Evolutionary conservation across 2,888 invertebrate genomes (phyloP), one percentile per base, ranked within the genome.

Genomic region (Nomada fabriciana): DNA sequence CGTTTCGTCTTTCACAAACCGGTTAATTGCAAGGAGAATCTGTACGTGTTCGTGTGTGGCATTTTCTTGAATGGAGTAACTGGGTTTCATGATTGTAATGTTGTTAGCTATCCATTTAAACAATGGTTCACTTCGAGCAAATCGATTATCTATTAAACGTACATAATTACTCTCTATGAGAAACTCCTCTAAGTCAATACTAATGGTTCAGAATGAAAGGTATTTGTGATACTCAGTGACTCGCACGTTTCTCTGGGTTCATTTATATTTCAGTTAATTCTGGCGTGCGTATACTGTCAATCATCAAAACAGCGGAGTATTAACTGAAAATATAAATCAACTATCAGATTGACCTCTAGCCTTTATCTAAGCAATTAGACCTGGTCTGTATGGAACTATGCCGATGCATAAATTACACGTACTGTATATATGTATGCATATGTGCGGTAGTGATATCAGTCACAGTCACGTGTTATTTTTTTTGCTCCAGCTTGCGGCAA

Each of bases 221-320:
- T 78, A 78, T 78, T 87, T 87, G 78, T 87, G 85, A 86, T 82
- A 84, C 87, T 87, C 85, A 80, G 84, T 86, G 73, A 86, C 76
- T 84, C 85, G 47, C 67, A 74, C 71, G 64, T 82, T 82, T 67
- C 64, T 76, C 60, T 55, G 82, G 20, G 59, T 72, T 82, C 20
- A 65, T 82, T 83, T 83, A 81, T 82, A 81, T 75, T 71, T 67
- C 82, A 71, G 81, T 75, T 75, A 75, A 81, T 25, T 36, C 18
- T 23, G 52, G 25, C 20, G 11, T 65, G 25, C 47, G 25, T 61
- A 53, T 43, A 23, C 53, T 43, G 53, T 57, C 53, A 60, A 20
- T 25, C 18, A 20, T 36, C 20, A 52, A n/a, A 3, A 50, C 23
- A 18, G 52, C 18, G 23, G 59, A 68, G 53, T 59, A 63, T 77